phyloP scores from a whole-genome alignment of 2,888 invertebrate genomes.

The Eupithecia tripunctaria region DNA sequence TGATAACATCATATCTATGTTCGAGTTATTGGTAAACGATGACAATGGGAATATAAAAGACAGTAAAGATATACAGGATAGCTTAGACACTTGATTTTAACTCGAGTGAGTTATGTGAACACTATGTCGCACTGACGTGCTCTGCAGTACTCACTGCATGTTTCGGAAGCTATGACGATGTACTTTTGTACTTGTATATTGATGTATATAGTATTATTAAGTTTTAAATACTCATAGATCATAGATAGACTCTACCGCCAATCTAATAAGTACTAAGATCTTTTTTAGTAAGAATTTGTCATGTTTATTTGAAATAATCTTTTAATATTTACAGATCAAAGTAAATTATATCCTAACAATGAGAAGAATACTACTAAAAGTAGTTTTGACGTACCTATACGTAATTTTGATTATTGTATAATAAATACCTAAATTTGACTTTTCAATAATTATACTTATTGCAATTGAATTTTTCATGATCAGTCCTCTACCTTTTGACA shows the following conservation, averaged over 20 bases:
- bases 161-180: conserved; percentile 50
- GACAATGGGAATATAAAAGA: conserved; percentile 74
- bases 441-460: conserved; percentile 6
- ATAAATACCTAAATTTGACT: conserved; percentile 9
- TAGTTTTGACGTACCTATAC: conserved; percentile 19
- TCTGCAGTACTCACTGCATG: conserved; percentile 48
- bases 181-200: conserved; percentile 54
- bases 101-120: conserved; percentile 51
- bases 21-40: conserved; percentile 86
- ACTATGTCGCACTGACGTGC: conserved; percentile 57
- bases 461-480: conserved; percentile 20
- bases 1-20: conserved; percentile 94
- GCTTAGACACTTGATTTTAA: conserved; percentile 73
- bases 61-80: conserved; percentile 71
- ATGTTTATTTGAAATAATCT: neutral
- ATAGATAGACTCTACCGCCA: conserved; percentile 68
- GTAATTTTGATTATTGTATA: conserved; percentile 11
- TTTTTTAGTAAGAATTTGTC: neutral
- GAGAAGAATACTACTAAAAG: neutral
- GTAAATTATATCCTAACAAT: neutral
- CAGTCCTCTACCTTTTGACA: conserved; percentile 37
- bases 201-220: conserved; percentile 76
- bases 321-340: conserved; percentile 9
- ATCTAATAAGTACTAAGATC: conserved; percentile 21
- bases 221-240: conserved; percentile 77